Base-by-base conservation (phyloP, 2,113 vertebrate species). In the Rhadina sibilatrix region DNA sequence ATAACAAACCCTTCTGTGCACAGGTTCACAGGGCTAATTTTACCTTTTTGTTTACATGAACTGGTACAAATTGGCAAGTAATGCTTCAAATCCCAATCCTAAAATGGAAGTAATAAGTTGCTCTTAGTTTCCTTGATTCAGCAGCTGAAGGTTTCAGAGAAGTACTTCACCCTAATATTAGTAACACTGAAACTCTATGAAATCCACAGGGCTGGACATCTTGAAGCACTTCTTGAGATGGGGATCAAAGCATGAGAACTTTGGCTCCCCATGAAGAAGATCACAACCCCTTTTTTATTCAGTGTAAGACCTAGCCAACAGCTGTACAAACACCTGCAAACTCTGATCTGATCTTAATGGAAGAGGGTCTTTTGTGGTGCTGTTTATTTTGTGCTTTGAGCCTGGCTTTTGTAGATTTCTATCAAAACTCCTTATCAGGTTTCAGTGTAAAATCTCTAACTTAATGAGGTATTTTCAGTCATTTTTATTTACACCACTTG, bases 321-420 rank as follows among this genome's bases (percentile, higher is more conserved):
- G 93, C 94, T 97, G 92, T 95, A 95, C 86, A 95, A 96, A 96
- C 91, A 96, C 92, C 92, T 96, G 72, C 69, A 82, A 76, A 89
- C 79, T 82, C 93, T 90, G 80, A 94, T 82, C 76, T 95, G 85
- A 94, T 96, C 80, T 84, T 81, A 93, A 75, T 93, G 86, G 79
- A 74, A 89, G 84, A 70, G 27, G 19, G 52, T 78, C 68, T 95
- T 95, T 81, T 40, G 16, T 66, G 72, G 53, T 86, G 50, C 33
- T 97, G 93, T 97, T 95, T 96, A 70, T 94, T 96, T 95, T 95
- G 88, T 94, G 91, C 87, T 94, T 90, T 88, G 81, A 96, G 82
- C 89, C 60, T 82, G 64, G 57, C 74, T 94, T 24, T 86, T 93
- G 42, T 80, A 94, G 93, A 95, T 93, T 95, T 90, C 68, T 68